Conservation (phyloP, 2,113 vertebrate genomes). For the Acanthisitta chloris region DNA sequence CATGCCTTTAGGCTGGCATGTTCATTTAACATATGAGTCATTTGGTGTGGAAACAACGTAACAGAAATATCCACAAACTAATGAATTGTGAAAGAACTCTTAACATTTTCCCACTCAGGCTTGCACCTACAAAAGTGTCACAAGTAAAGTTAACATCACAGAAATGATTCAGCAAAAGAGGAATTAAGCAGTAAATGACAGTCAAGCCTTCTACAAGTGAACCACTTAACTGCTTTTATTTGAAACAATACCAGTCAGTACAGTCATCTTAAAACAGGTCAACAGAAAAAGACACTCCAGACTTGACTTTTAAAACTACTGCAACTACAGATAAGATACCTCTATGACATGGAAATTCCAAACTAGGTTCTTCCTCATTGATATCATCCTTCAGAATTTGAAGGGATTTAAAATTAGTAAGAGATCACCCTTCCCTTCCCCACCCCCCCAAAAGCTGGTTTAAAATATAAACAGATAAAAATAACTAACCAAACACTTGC, state of each 20-base stretch:
- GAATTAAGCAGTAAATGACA: conserved; percentile 4
- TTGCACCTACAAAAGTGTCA: conserved; percentile 40
- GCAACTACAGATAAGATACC: background rate
- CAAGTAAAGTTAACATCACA: background rate
- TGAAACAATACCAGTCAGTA: background rate
- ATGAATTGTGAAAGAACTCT: conserved; percentile 54
- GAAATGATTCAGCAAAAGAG: conserved; percentile 6
- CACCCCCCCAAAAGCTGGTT: background rate
- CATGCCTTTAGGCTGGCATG: conserved; percentile 19
- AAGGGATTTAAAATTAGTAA: background rate
- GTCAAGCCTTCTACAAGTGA: background rate
- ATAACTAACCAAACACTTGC: background rate
- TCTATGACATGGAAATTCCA: background rate
- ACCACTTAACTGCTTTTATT: background rate
- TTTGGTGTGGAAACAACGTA: conserved; percentile 32
- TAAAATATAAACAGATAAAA: background rate
- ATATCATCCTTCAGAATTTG: background rate
- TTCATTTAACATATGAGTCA: conserved; percentile 46
- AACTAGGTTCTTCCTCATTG: background rate
- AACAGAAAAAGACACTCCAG: background rate
- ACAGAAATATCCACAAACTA: conserved; percentile 53
- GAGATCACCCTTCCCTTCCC: background rate
- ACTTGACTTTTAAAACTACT: background rate
- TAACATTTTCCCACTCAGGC: background rate
- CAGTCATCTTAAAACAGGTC: background rate